Evolutionary conservation across 2,113 vertebrate species (phyloP), one percentile per base, ranked within the genome.

Genomic region (Phasianus colchicus): DNA sequence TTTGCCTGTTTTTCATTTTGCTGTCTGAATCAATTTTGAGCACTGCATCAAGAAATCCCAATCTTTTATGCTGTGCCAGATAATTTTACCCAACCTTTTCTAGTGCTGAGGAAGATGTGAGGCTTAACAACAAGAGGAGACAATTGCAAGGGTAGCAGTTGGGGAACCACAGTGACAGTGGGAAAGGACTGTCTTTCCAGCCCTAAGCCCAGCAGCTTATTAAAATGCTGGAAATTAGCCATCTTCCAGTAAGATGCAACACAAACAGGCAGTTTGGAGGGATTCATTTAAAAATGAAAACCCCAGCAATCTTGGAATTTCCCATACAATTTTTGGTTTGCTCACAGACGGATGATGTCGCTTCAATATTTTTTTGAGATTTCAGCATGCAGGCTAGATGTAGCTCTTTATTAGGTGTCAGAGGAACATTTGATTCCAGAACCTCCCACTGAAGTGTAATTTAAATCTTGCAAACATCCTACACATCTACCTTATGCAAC

Each of bases 391-490:
- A 67, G 61, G 24, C 58, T 89, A 69, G 54, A 58, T 90, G 58
- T 36, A 82, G 74, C 50, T 64, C 90, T 92, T 86, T 93, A 90
- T 94, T 92, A 96, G 84, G 91, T 84, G 81, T 87, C 86, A 95
- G 93, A 83, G 61, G n/a, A 71, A 93, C 48, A 32, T 83, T 87
- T 90, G 89, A 92, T 92, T 97, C 69, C 92, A 96, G 89, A 96
- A 89, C 92, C 72, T 96, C 95, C 93, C 79, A 97, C 96, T 93
- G 76, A 60, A 93, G 34, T 77, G 84, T 74, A 94, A 96, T 96
- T 96, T 96, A 92, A 95, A 77, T 90, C 88, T 95, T 96, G 83
- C 89, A 90, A 96, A 70, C 88, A 92, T 88, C 96, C 89, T 93
- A 95, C 91, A 82, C 88, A 73, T 43, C 55, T 89, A 90, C 88